Percentiles rank a stretch among this genome's conserved stretches.
Evolutionary conservation across 1,140 invertebrate genomes (phyloP).

Genomic region (Zaprionus taronus): DNA sequence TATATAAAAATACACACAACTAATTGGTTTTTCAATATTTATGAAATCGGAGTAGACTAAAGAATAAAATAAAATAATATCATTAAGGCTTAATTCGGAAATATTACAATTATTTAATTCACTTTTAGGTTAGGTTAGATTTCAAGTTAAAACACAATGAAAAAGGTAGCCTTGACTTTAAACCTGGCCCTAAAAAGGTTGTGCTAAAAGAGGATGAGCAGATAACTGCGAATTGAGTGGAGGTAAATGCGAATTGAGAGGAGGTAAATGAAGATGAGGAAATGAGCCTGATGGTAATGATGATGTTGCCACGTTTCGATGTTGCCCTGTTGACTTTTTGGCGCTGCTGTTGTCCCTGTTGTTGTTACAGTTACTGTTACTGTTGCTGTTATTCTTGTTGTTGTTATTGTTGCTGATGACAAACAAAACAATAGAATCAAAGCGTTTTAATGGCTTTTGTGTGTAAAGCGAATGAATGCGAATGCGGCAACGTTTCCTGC

Average conservation of each 20-base stretch:
- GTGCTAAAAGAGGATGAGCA: neutral
- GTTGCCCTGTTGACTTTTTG: conserved; percentile 33
- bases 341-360: conserved; percentile 20
- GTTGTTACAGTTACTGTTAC: neutral
- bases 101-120: neutral
- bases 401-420: conserved; percentile 71
- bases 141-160: neutral
- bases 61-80: neutral
- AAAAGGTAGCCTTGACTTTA: conserved; percentile 60
- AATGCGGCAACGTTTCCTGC: conserved; percentile 68
- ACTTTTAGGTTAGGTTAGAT: neutral
- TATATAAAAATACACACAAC: neutral
- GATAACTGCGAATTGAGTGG: neutral
- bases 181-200: conserved; percentile 12
- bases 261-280: neutral
- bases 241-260: neutral
- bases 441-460: conserved; percentile 81
- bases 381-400: conserved; percentile 28
- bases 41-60: neutral
- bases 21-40: neutral
- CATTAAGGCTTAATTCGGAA: neutral
- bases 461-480: conserved; percentile 80
- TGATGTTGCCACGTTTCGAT: conserved; percentile 23
- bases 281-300: neutral
- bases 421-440: conserved; percentile 83